A percentile compares a stretch with the other conserved stretches of the same genome.
Evolutionary conservation across 1,140 invertebrate genomes (phyloP).

Genomic region (Octopus bimaculoides): DNA sequence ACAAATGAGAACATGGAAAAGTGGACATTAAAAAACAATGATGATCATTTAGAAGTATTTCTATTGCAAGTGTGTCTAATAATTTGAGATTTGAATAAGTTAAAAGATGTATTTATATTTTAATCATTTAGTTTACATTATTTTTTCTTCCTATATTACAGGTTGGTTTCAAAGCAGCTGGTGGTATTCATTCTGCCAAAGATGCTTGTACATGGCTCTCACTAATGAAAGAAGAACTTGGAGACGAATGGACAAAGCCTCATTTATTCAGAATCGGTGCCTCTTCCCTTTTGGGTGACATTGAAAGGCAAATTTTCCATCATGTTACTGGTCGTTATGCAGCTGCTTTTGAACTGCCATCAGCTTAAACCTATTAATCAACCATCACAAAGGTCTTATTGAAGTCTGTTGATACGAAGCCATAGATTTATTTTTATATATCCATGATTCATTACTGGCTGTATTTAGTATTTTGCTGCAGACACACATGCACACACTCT

Average conservation of each 20-base stretch:
- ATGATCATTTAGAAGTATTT: too few species aligned
- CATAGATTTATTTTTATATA: not conserved
- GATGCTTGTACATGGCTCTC: conserved; percentile 87
- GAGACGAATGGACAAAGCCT: conserved; percentile 80
- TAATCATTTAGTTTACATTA: not conserved
- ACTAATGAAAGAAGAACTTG: conserved; percentile 81
- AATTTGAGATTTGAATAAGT: too few species aligned
- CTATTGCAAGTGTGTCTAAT: too few species aligned
- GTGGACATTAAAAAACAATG: too few species aligned
- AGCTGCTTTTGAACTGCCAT: conserved; percentile 47
- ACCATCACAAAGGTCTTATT: not conserved
- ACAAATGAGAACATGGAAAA: too few species aligned
- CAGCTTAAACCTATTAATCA: conserved; percentile 33
- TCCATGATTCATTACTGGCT: not conserved
- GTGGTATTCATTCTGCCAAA: conserved; percentile 83
- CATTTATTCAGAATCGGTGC: conserved; percentile 92
- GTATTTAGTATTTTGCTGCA: not conserved
- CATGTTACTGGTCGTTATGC: conserved; percentile 55
- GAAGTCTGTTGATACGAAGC: not conserved
- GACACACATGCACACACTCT: not conserved
- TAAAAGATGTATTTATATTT: too few species aligned
- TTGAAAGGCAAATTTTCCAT: conserved; percentile 68
- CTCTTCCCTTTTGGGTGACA: conserved; percentile 80
- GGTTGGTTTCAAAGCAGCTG: conserved; percentile 97
- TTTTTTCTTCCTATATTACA: conserved; percentile 51